Evolutionary conservation across 2,797 vertebrate species (phyloP).

Genomic region (Rousettus madagascariensis): DNA sequence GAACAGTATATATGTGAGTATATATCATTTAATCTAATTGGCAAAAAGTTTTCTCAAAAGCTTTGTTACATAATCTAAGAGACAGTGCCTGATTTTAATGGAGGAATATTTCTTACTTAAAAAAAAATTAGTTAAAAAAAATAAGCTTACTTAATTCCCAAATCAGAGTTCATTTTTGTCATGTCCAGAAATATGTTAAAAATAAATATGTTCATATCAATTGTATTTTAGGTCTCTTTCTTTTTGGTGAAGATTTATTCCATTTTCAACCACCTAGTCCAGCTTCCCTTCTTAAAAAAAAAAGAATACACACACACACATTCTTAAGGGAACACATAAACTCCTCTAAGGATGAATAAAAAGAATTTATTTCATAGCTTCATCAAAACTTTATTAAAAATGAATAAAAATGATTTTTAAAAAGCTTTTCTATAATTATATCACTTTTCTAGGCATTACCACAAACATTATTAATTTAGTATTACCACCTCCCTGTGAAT

Average conservation of each 20-base stretch:
- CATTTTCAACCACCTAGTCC: not conserved
- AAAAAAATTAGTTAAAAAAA: conserved; percentile 49
- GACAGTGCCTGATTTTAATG: not conserved
- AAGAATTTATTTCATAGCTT: not conserved
- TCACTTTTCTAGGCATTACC: not conserved
- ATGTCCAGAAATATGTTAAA: not conserved
- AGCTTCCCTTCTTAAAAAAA: not conserved
- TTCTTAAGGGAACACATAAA: not conserved
- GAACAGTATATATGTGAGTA: not conserved
- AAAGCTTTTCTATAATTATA: not conserved
- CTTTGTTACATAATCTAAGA: not conserved
- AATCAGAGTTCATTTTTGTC: conserved; percentile 25
- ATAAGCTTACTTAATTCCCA: conserved; percentile 21
- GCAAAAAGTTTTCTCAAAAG: conserved; percentile 3
- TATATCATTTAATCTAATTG: not conserved
- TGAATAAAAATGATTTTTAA: not conserved
- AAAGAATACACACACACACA: no score
- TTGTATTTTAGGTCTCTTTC: not conserved
- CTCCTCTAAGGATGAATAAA: not conserved
- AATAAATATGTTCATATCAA: conserved; percentile 9
- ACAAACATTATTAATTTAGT: not conserved
- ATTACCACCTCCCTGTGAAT: not conserved
- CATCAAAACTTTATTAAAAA: conserved; percentile 19
- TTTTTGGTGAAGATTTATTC: conserved; percentile 25
- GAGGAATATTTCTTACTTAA: not conserved